These are phyloP conservation scores for Eupithecia centaureata DNA, from an alignment of 2,888 invertebrate species.

Conservation along the genomic window DNA sequence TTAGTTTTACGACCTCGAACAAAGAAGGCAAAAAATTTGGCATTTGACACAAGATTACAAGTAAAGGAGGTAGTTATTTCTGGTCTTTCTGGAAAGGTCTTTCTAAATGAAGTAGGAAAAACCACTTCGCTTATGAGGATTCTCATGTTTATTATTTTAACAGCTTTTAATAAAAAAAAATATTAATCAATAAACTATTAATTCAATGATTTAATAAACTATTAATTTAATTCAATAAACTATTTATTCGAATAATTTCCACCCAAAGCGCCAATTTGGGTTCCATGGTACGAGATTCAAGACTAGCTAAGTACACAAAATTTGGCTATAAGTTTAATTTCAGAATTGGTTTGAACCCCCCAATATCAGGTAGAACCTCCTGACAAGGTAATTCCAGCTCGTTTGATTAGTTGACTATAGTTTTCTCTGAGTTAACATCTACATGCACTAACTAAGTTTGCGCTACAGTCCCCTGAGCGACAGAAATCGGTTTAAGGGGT, in stretches of 20 bases:
- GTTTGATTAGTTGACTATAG: slow-evolving; percentile 18
- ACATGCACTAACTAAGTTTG: slow-evolving; percentile 67
- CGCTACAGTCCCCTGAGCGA: slow-evolving; percentile 55
- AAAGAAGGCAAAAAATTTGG: background rate
- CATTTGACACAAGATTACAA: slow-evolving; percentile 3
- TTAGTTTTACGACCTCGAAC: slow-evolving; percentile 17
- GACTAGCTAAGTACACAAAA: background rate
- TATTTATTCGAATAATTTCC: no score
- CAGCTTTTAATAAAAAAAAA: no score
- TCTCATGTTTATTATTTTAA: no score
- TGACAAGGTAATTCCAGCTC: slow-evolving; percentile 19
- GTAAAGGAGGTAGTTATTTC: background rate
- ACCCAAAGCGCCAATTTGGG: background rate
- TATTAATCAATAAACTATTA: no score
- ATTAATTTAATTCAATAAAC: no score
- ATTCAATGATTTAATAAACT: no score
- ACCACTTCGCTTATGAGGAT: no score
- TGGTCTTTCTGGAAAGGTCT: background rate
- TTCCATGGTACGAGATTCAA: background rate
- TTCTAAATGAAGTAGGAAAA: background rate
- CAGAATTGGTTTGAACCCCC: background rate
- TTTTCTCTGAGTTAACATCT: slow-evolving; percentile 44
- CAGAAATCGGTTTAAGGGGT: slow-evolving; percentile 65
- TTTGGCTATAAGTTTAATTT: background rate
- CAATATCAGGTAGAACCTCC: background rate